Base-by-base conservation (phyloP, 2,888 invertebrate species). In the Tenthredo livida region DNA sequence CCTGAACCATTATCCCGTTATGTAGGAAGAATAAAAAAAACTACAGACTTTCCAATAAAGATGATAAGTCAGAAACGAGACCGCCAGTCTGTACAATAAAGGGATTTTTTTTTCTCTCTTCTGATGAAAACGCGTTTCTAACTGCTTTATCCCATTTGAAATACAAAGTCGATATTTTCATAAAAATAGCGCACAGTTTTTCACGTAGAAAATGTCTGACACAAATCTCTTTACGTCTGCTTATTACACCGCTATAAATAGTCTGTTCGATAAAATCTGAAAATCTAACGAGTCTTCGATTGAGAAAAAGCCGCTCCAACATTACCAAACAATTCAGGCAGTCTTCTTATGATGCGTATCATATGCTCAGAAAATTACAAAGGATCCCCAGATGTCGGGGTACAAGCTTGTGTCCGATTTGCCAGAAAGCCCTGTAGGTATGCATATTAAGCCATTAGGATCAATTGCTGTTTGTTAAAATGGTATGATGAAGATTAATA, bases 101-200 rank as follows among this genome's bases (percentile, higher is more conserved):
- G 54, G n/a, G 7, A n/a, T n/a, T 54, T 50, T 50, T 17, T 50
- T n/a, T n/a, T n/a, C 5, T 50, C n/a, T 54, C 5, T n/a, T 17
- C n/a, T 17, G 15, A 54, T n/a, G n/a, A n/a, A 54, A 54, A 54
- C 54, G n/a, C 54, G 54, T n/a, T 54, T 54, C n/a, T 7, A 54
- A 54, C 54, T n/a, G 54, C n/a, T 54, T n/a, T 0, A n/a, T n/a
- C 6, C 6, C 54, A 10, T 54, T 7, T 0, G 54, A 54, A n/a
- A 54, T 54, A 54, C n/a, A 54, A 54, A 54, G 54, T 54, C 54
- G 54, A 54, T 54, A n/a, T 54, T 54, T 54, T 54, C n/a, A 54
- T n/a, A n/a, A 54, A n/a, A 54, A 54, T 4, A n/a, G n/a, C n/a
- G 7, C n/a, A n/a, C n/a, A n/a, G 6, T 17, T 5, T 50, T 50